A percentile compares a stretch with the other conserved stretches of the same genome.
phyloP scores from a whole-genome alignment of 2,797 vertebrate species.

The Pipistrellus nathusii region DNA sequence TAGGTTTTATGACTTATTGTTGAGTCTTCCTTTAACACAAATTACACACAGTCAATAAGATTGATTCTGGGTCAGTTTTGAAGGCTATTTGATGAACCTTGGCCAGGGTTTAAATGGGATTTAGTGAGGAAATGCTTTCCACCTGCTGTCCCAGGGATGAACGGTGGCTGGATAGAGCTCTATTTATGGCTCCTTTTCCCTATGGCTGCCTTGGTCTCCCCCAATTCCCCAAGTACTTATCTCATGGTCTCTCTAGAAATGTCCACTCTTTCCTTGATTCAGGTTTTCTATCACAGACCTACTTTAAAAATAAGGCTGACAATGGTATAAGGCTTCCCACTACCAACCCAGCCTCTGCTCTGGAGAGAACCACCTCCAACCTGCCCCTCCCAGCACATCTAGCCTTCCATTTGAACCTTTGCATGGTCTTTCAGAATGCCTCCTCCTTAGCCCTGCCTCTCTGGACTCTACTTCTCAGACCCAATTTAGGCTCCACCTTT shows the following conservation, averaged over 20 bases:
- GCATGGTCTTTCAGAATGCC: neutral
- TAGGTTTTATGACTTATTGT: constrained; percentile 86
- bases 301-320: neutral
- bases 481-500: no score
- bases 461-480: neutral
- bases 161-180: no score
- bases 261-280: neutral
- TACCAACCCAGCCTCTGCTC: neutral
- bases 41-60: neutral
- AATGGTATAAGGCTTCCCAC: no score
- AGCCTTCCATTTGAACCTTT: neutral
- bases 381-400: neutral
- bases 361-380: neutral
- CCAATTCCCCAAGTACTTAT: neutral
- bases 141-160: fast-evolving
- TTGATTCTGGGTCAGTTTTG: neutral
- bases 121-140: neutral
- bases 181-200: neutral
- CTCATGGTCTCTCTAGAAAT: neutral
- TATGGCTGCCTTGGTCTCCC: fast-evolving
- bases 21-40: constrained; percentile 81
- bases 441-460: neutral
- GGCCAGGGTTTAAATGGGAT: neutral
- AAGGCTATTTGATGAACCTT: neutral
- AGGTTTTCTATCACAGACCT: neutral